Conservation (phyloP, 2,797 vertebrate species). For the Taenioides sp. region DNA sequence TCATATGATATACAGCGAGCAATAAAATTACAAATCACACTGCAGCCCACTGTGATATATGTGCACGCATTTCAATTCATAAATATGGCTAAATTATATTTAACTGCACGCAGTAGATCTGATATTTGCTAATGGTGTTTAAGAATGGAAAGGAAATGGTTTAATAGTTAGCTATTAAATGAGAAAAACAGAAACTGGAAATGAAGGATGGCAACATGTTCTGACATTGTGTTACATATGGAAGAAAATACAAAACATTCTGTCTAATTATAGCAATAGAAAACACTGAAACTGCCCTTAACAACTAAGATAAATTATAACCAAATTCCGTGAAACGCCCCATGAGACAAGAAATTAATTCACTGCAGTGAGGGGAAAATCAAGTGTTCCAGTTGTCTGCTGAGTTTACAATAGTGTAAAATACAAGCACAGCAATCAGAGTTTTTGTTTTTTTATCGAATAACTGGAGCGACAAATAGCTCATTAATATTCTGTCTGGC, state of each 20-base stretch:
- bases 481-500: conserved; percentile 54
- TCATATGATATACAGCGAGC: conserved; percentile 35
- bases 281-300: conserved; percentile 37
- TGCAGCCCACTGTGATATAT: conserved; percentile 35
- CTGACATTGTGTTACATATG: conserved; percentile 28
- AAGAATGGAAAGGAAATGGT: conserved; percentile 20
- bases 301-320: conserved; percentile 59
- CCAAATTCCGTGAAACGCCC: conserved; percentile 60
- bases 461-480: conserved; percentile 42
- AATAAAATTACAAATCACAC: conserved; percentile 46
- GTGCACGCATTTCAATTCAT: conserved; percentile 31
- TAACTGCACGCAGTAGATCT: conserved; percentile 27
- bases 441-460: conserved; percentile 52
- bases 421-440: conserved; percentile 42
- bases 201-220: conserved; percentile 33
- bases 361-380: conserved; percentile 57
- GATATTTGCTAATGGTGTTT: conserved; percentile 33
- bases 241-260: conserved; percentile 37
- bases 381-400: conserved; percentile 54
- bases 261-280: conserved; percentile 46
- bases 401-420: conserved; percentile 21
- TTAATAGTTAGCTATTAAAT: conserved; percentile 11
- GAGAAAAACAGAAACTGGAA: conserved; percentile 28
- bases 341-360: conserved; percentile 60
- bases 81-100: conserved; percentile 42